Evolutionary conservation across 2,888 invertebrate genomes (phyloP), one percentile per base, ranked within the genome.

Genomic region (Heliconius sara): DNA sequence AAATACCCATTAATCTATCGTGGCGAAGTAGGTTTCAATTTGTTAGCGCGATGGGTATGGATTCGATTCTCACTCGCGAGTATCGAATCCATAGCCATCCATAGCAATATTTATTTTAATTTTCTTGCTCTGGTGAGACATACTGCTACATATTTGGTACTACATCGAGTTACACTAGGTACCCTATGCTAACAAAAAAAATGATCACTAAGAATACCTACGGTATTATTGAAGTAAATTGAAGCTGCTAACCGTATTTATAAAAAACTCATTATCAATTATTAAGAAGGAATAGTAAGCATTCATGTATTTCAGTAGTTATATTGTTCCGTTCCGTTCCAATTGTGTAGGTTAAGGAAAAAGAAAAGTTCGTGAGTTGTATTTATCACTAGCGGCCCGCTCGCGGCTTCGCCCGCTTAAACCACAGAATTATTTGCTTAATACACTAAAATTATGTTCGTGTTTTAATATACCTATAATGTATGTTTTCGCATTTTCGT

Each of bases 311-410:
- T 34, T 60, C n/a, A 16, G n/a, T 9, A 73, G 57, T 34, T n/a
- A n/a, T 12, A 27, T 13, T n/a, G n/a, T 27, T 27, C 27, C 27
- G 72, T 57, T 73, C 57, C n/a, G 19, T 22, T 22, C 13, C 7
- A 73, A 30, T 73, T n/a, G 13, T 13, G 1, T 34, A 22, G 60
- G 34, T 34, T 34, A 34, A 73, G 34, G 7, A 60, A 73, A 73
- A 60, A 73, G n/a, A 57, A 25, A 73, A 72, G 19, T 71, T 57
- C 22, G 57, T 30, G 57, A 57, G 72, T 30, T 57, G 22, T 52
- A 12, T 57, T 72, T 10, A 52, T 52, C 22, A 7, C n/a, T n/a
- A n/a, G n/a, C n/a, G n/a, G n/a, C n/a, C n/a, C n/a, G n/a, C n/a
- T n/a, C n/a, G n/a, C n/a, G n/a, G n/a, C n/a, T n/a, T n/a, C n/a